Conservation (phyloP, 1,140 invertebrate species). For the Dolichoris vasculosae region DNA sequence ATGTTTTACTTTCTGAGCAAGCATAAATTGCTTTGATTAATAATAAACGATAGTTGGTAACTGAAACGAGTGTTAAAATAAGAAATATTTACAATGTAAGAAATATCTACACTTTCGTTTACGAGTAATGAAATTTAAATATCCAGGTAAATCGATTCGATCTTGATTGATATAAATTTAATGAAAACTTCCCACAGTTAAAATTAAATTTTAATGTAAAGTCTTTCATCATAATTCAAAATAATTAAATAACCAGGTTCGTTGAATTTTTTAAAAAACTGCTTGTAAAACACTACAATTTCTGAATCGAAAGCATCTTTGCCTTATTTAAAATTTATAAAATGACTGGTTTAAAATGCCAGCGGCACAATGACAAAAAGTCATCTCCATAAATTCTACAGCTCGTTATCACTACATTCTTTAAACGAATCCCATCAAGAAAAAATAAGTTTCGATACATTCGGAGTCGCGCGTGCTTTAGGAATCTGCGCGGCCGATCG, state of each 20-base stretch:
- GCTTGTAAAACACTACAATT: conserved; percentile 2
- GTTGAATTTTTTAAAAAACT: not conserved
- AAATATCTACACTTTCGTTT: not conserved
- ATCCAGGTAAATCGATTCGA: not conserved
- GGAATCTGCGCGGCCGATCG: not conserved
- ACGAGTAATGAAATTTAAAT: conserved; percentile 15
- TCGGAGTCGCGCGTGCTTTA: conserved; percentile 4
- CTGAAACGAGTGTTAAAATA: not conserved
- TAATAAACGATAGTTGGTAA: not conserved
- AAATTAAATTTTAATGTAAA: not conserved
- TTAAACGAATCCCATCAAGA: conserved; percentile 26
- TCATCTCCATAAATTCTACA: conserved; percentile 10
- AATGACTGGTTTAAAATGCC: not conserved
- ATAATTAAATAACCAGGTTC: not conserved
- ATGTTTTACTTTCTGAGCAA: too few relatives aligned
- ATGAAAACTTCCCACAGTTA: conserved; percentile 18
- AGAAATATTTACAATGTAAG: not conserved
- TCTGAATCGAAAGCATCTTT: not conserved
- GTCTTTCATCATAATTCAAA: conserved; percentile 11
- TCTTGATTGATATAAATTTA: conserved; percentile 34
- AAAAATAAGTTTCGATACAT: conserved; percentile 22
- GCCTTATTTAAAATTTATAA: conserved; percentile 24
- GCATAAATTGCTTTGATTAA: too few relatives aligned
- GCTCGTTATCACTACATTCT: conserved; percentile 29
- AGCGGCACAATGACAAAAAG: conserved; percentile 10